Evolutionary conservation across 2,888 invertebrate species (phyloP).

Genomic region (Cataglyphis rosenhaueri): DNA sequence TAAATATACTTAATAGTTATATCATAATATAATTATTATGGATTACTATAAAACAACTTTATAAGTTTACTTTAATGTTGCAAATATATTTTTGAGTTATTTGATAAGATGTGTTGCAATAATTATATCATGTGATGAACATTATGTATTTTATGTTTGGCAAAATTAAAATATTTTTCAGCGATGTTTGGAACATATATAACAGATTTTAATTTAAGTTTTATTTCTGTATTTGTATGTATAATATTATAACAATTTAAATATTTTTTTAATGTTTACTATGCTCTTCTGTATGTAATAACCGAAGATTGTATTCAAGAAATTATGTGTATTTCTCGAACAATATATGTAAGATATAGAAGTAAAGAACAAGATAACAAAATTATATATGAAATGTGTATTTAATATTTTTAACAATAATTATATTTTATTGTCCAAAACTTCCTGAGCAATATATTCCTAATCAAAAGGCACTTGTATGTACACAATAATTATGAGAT

Average conservation of each 20-base stretch:
- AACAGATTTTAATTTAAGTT: slow-evolving; percentile 36
- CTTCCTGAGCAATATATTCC: neutral
- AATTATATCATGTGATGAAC: neutral
- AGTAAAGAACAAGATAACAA: slow-evolving; percentile 43
- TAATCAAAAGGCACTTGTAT: neutral
- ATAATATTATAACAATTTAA: slow-evolving; percentile 31
- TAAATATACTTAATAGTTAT: slow-evolving; percentile 26
- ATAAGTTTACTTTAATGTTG: slow-evolving; percentile 11
- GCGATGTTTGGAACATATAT: neutral
- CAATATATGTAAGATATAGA: slow-evolving; percentile 37
- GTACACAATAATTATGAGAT: neutral
- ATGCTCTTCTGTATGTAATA: slow-evolving; percentile 33
- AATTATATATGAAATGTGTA: slow-evolving; percentile 28
- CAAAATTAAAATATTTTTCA: slow-evolving; percentile 29
- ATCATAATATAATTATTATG: neutral
- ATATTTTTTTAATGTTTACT: slow-evolving; percentile 47
- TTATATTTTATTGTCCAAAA: slow-evolving; percentile 12
- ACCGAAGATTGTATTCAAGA: slow-evolving; percentile 40
- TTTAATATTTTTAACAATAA: slow-evolving; percentile 52
- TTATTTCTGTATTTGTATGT: slow-evolving; percentile 37
- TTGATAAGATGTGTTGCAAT: neutral
- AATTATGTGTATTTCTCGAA: slow-evolving; percentile 37
- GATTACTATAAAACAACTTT: slow-evolving; percentile 9
- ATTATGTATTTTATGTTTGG: slow-evolving; percentile 6
- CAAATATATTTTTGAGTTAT: slow-evolving; percentile 19